Evolutionary conservation across 2,113 vertebrate species (phyloP).

Genomic region (Limnothrissa miodon): DNA sequence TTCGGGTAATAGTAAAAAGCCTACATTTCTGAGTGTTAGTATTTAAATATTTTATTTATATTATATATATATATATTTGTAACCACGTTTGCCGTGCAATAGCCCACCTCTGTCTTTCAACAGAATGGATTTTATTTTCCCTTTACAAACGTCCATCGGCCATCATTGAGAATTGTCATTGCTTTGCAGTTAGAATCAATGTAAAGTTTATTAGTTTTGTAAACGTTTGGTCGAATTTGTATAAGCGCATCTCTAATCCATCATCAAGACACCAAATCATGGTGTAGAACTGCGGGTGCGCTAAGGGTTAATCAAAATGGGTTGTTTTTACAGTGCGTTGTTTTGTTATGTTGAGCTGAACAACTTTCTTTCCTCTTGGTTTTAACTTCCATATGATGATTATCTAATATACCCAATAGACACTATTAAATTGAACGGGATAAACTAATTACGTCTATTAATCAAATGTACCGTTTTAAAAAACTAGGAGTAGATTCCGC

Average conservation of each 20-base stretch:
- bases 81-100: background rate
- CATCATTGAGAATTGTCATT: background rate
- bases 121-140: background rate
- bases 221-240: background rate
- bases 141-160: background rate
- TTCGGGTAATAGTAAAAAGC: too few relatives aligned
- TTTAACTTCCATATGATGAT: background rate
- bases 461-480: background rate
- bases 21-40: background rate
- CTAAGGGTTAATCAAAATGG: background rate
- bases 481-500: constrained; percentile 42
- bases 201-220: background rate
- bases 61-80: too few relatives aligned
- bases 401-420: background rate
- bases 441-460: constrained; percentile 1
- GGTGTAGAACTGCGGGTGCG: background rate
- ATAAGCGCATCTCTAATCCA: background rate
- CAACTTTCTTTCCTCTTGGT: background rate
- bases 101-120: background rate
- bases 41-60: too few relatives aligned
- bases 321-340: background rate
- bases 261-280: background rate
- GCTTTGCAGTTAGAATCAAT: background rate
- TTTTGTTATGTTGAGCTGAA: background rate
- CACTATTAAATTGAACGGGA: background rate